These are phyloP conservation scores for Dendrocincla fuliginosa DNA, from an alignment of 2,797 vertebrate genomes.

Conservation along the genomic window DNA sequence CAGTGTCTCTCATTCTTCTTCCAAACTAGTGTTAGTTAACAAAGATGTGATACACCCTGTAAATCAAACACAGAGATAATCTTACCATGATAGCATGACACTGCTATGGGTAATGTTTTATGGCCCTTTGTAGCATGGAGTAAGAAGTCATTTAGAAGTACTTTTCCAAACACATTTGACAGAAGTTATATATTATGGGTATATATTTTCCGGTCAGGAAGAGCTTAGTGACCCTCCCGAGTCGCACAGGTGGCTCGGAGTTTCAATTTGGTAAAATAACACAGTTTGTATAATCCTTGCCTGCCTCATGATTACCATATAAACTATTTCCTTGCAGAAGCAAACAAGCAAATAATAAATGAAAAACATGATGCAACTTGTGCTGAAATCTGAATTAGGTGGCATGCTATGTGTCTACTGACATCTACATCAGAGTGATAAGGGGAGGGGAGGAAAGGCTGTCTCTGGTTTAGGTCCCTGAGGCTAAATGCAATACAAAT, in stretches of 20 bases:
- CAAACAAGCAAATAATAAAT: neutral
- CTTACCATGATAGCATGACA: fast-evolving
- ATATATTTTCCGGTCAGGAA: neutral
- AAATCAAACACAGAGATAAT: neutral
- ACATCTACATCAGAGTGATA: neutral
- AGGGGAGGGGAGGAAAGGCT: neutral
- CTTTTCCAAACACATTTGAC: neutral
- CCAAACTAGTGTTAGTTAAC: neutral
- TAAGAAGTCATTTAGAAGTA: neutral
- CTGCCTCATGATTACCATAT: neutral
- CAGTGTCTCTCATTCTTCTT: neutral
- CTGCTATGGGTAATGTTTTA: neutral
- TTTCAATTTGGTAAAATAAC: neutral
- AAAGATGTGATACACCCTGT: neutral
- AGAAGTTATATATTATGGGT: neutral
- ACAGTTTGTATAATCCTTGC: neutral
- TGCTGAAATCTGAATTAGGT: neutral
- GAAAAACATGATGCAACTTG: neutral
- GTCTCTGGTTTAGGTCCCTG: neutral
- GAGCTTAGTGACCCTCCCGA: neutral
- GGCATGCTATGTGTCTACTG: neutral
- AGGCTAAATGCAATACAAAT: neutral
- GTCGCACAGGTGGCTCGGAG: neutral
- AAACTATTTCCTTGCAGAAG: neutral
- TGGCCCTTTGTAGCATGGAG: neutral